phyloP scores from a whole-genome alignment of 2,888 invertebrate species.

The Gisinianus flammeolus region DNA sequence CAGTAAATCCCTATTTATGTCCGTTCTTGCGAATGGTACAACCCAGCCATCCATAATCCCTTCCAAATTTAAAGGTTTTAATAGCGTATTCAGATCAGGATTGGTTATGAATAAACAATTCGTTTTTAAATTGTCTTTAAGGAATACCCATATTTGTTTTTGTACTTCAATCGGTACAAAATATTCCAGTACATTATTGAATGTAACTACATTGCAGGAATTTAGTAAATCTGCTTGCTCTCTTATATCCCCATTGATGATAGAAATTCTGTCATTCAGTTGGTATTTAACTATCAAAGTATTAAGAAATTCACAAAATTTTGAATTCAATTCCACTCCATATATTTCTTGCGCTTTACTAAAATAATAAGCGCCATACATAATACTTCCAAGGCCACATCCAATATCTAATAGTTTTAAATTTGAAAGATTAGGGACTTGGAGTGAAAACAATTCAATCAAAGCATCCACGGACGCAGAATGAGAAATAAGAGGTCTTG shows the following conservation, averaged over 20 bases:
- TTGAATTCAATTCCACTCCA: conserved; percentile 29
- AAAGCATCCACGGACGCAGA: conserved; percentile 34
- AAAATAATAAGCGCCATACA: conserved; percentile 29
- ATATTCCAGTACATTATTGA: conserved; percentile 35
- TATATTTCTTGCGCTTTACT: conserved; percentile 14
- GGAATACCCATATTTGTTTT: conserved; percentile 21
- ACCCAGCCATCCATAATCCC: neutral
- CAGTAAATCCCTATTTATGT: neutral
- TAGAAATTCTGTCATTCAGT: conserved; percentile 1
- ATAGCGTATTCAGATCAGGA: conserved; percentile 21
- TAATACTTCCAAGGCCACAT: conserved; percentile 16
- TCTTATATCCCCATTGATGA: conserved; percentile 12
- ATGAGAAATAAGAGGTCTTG: conserved; percentile 23
- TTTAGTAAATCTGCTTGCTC: neutral
- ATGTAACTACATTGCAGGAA: conserved; percentile 17
- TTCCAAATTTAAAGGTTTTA: conserved; percentile 9
- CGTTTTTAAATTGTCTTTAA: neutral
- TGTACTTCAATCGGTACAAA: conserved; percentile 27
- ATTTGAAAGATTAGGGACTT: neutral
- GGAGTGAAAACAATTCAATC: conserved; percentile 24
- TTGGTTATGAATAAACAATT: conserved; percentile 16
- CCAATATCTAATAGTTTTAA: conserved; percentile 26
- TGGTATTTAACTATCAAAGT: conserved; percentile 5
- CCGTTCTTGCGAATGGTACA: neutral
- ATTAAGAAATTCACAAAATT: neutral